Evolutionary conservation across 2,797 vertebrate species (phyloP), one percentile per base, ranked within the genome.

Genomic region (Tarsius wallacei): DNA sequence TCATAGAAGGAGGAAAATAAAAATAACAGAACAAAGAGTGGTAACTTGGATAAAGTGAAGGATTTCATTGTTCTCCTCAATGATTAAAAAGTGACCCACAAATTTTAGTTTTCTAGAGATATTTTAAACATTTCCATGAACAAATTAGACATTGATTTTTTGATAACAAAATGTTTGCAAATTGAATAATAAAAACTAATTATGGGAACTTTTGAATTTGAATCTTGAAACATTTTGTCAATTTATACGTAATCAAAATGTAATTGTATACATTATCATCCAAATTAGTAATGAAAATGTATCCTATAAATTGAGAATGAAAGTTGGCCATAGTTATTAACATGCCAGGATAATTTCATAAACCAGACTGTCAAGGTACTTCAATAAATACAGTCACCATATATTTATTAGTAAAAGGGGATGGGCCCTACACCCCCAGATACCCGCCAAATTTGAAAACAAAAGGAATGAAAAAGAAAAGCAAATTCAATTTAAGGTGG

Each of bases 81-180:
- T 82, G 26, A 84, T 68, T 87, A 88, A 55, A 87, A 77, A 53
- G 59, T 85, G 22, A 5, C 7, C 24, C 61, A 49, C 16, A 85
- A 77, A 71, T 93, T 33, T 86, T 85, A 19, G 33, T 86, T 93
- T 90, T 70, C 53, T 73, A 33, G 49, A 73, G 71, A 11, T 68
- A 85, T 57, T 90, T 85, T 19, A 59, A 74, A 74, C 9, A 57
- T 63, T 94, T 74, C 24, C 87, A 73, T 91, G 28, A 70, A 73
- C 74, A 94, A 53, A 51, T 85, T 33, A 95, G 93, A 88, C 42
- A 66, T 6, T 83, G 82, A 96, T 64, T 76, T 91, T 73, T 53
- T 66, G 91, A 12, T 66, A 82, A 78, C 22, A 71, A 42, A 82
- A 14, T 84, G 49, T 26, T 59, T 82, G 64, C 77, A 28, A 85